A percentile compares a stretch with the other conserved stretches of the same genome.
phyloP scores from a whole-genome alignment of 2,797 vertebrate genomes.

The Ammospiza maritima region DNA sequence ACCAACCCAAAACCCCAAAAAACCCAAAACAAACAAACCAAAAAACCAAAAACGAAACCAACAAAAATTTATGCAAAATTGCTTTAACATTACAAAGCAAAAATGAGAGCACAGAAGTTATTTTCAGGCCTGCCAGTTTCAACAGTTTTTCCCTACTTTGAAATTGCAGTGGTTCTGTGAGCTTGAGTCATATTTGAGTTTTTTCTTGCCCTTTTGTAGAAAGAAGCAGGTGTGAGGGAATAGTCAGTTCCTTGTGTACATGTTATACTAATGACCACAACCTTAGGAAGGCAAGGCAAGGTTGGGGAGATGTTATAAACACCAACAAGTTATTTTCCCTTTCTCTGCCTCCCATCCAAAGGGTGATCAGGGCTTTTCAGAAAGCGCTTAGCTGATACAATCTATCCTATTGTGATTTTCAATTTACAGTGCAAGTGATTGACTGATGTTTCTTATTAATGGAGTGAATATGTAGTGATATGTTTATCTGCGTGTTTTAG shows the following conservation, averaged over 20 bases:
- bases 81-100: background rate
- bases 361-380: background rate
- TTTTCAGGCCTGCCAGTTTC: background rate
- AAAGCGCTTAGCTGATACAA: background rate
- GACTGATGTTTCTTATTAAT: background rate
- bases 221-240: background rate
- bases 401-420: constrained; percentile 6
- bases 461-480: background rate
- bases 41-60: background rate
- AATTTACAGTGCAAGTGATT: background rate
- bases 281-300: background rate
- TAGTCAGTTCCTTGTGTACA: background rate
- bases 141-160: background rate
- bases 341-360: background rate
- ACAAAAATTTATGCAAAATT: background rate
- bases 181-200: background rate
- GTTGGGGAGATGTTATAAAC: background rate
- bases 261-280: background rate
- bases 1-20: no score
- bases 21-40: background rate
- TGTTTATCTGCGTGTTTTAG: background rate
- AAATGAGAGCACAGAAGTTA: background rate
- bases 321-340: background rate
- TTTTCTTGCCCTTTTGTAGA: background rate
- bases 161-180: background rate